Conservation (phyloP, 1,140 invertebrate genomes). For the Drosophila obscura region DNA sequence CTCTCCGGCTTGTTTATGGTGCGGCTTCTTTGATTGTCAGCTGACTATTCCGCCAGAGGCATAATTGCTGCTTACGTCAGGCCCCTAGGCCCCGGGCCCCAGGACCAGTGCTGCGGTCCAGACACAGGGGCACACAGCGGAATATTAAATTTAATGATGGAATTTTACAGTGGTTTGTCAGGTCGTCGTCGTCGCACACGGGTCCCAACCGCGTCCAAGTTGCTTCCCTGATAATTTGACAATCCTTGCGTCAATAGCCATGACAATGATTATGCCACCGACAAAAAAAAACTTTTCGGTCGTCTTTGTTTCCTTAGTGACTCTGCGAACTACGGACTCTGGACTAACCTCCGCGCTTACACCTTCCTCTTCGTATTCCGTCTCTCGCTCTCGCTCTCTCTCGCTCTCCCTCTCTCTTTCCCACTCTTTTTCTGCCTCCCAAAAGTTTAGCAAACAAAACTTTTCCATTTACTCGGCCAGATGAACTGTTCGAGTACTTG, state of each 20-base stretch:
- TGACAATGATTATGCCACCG: conserved; percentile 74
- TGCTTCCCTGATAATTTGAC: conserved; percentile 72
- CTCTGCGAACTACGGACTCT: conserved; percentile 14
- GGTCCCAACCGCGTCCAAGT: conserved; percentile 33
- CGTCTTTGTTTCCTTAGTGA: conserved; percentile 50
- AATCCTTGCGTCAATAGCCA: conserved; percentile 78
- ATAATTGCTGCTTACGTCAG: conserved; percentile 39
- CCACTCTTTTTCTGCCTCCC: conserved; percentile 19
- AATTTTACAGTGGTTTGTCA: conserved; percentile 26
- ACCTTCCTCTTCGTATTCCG: conserved; percentile 19
- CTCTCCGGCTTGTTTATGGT: conserved; percentile 36
- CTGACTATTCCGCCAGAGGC: conserved; percentile 43
- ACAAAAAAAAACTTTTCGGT: conserved; percentile 39
- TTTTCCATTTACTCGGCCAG: conserved; percentile 80
- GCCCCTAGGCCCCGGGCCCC: no score
- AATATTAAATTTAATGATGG: conserved; percentile 33
- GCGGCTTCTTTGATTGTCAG: conserved; percentile 52
- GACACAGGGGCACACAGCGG: background rate
- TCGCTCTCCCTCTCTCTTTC: conserved; percentile 33
- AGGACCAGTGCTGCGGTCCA: conserved; percentile 34
- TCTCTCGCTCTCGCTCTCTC: conserved; percentile 7
- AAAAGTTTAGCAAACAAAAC: conserved; percentile 80
- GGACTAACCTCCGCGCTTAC: conserved; percentile 25
- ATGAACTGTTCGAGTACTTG: conserved; percentile 70
- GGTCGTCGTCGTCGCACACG: conserved; percentile 38